A percentile compares a stretch with the other conserved stretches of the same genome.
Conservation (phyloP, 1,140 invertebrate genomes). For the Macrobrachium rosenbergii region DNA sequence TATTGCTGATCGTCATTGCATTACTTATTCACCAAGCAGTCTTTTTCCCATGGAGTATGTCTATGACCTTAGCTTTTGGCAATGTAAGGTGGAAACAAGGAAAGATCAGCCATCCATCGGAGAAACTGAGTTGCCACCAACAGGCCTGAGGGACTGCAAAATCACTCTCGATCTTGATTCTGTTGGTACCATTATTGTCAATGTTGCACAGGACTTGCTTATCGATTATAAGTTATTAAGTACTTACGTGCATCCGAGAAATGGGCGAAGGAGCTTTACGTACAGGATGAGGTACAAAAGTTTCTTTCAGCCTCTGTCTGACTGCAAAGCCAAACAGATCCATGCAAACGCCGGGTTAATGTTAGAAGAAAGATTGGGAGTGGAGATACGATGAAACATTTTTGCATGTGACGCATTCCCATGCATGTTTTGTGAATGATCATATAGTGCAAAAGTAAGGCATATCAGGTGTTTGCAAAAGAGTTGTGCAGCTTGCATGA, state of each 20-base stretch:
- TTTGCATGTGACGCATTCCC: background rate
- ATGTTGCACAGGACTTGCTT: constrained; percentile 28
- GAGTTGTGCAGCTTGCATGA: too few relatives aligned
- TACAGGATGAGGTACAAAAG: constrained; percentile 48
- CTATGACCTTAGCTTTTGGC: constrained; percentile 66
- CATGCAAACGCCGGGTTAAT: constrained; percentile 28
- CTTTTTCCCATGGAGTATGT: constrained; percentile 55
- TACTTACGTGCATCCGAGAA: constrained; percentile 6
- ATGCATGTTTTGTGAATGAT: too few relatives aligned
- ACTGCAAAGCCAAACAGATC: constrained; percentile 42
- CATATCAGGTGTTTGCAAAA: too few relatives aligned
- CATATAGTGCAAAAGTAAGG: too few relatives aligned
- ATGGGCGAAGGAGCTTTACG: constrained; percentile 27
- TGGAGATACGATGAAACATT: constrained; percentile 25
- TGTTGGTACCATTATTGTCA: constrained; percentile 37
- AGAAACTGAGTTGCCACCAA: background rate
- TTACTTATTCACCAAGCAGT: constrained; percentile 37
- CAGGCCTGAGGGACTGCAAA: background rate
- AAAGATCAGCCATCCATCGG: background rate
- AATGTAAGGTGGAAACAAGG: background rate
- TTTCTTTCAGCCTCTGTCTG: constrained; percentile 43
- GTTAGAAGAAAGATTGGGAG: constrained; percentile 40
- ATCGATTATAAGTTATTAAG: constrained; percentile 30
- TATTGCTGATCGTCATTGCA: background rate
- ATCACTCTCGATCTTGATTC: background rate